Conservation (phyloP, 2,797 vertebrate genomes). For the Eleutherodactylus coqui region DNA sequence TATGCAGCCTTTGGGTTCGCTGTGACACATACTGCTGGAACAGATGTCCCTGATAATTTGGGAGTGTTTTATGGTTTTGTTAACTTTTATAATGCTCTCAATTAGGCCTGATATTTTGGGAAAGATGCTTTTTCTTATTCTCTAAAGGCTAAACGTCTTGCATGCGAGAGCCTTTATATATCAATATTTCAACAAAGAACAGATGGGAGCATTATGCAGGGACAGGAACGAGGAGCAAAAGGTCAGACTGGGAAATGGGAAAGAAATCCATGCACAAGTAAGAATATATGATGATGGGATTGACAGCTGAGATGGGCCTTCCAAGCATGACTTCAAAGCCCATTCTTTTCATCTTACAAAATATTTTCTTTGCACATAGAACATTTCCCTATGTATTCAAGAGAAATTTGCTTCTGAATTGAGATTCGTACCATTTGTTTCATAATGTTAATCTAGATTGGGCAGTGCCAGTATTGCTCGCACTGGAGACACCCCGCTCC, state of each 20-base stretch:
- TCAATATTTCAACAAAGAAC: slow-evolving; percentile 35
- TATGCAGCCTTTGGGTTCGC: slow-evolving; percentile 45
- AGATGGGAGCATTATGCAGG: slow-evolving; percentile 42
- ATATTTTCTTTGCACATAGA: not conserved
- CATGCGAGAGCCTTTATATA: slow-evolving; percentile 27
- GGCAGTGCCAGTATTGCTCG: not conserved
- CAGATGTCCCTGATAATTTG: slow-evolving; percentile 59
- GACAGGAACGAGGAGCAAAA: slow-evolving; percentile 8
- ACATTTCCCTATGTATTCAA: not conserved
- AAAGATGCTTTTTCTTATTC: slow-evolving; percentile 42
- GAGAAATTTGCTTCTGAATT: not conserved
- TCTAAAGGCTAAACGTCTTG: slow-evolving; percentile 32
- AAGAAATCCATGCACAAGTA: slow-evolving; percentile 12
- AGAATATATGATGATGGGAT: not conserved
- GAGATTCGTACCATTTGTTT: not conserved
- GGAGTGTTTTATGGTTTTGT: slow-evolving; percentile 50
- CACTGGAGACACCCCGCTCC: not conserved
- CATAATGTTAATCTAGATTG: not conserved
- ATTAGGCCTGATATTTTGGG: slow-evolving; percentile 28
- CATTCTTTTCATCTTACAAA: not conserved
- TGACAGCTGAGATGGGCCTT: not conserved
- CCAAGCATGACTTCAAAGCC: not conserved
- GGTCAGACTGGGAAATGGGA: slow-evolving; percentile 38
- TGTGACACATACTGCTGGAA: slow-evolving; percentile 62
- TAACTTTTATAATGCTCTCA: slow-evolving; percentile 46